Evolutionary conservation across 2,797 vertebrate species (phyloP).

Genomic region (Anisognathus igniventris): DNA sequence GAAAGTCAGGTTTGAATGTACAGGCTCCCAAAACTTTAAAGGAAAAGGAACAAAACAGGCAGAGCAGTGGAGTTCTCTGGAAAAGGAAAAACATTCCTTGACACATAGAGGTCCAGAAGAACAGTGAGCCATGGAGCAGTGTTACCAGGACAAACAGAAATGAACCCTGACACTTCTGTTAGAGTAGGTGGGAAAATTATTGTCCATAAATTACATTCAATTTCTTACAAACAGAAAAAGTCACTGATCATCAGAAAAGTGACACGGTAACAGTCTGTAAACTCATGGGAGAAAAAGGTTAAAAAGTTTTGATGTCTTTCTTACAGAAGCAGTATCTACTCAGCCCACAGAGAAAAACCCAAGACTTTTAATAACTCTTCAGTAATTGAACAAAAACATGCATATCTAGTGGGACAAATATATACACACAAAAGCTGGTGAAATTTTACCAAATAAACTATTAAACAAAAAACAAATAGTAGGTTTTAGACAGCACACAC

Average conservation of each 20-base stretch:
- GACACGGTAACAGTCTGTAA: neutral
- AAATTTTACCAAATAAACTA: neutral
- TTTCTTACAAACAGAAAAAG: neutral
- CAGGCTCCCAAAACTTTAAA: neutral
- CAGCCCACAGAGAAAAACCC: neutral
- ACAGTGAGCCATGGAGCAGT: neutral
- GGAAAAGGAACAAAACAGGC: neutral
- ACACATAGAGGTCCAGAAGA: neutral
- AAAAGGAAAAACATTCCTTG: neutral
- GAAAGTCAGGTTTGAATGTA: neutral
- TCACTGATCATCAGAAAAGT: neutral
- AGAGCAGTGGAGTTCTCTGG: neutral
- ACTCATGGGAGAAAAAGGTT: neutral
- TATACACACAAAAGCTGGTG: neutral
- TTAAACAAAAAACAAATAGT: neutral
- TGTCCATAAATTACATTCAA: neutral
- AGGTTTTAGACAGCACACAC: neutral
- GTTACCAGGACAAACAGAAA: neutral
- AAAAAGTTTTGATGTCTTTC: neutral
- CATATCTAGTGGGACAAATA: neutral
- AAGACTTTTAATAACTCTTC: neutral
- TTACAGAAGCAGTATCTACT: neutral
- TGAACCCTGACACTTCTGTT: neutral
- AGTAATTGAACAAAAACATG: neutral
- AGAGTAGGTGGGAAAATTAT: neutral